phyloP scores from a whole-genome alignment of 2,888 invertebrate genomes.

The Meta bourneti region DNA sequence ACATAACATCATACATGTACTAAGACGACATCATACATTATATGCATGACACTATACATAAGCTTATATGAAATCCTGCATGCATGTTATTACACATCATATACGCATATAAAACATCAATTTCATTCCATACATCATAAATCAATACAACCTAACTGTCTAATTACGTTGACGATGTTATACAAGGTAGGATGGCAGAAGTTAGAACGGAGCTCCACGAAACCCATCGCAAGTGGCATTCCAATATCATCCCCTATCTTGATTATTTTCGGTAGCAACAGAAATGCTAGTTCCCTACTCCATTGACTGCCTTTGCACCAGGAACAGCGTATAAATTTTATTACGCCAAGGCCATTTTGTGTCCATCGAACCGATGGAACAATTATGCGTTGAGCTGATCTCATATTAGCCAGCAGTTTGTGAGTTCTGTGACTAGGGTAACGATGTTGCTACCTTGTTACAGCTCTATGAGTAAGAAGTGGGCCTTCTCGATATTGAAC shows the following conservation, averaged over 20 bases:
- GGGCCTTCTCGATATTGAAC: slow-evolving; percentile 12
- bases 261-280: slow-evolving; percentile 16
- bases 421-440: slow-evolving; percentile 48
- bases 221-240: not conserved
- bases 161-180: too few species aligned
- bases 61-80: too few species aligned
- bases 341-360: slow-evolving; percentile 34
- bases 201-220: too few species aligned
- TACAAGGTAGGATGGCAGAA: too few species aligned
- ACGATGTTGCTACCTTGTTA: slow-evolving; percentile 66
- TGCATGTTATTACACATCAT: too few species aligned
- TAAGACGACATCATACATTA: too few species aligned
- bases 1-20: too few species aligned
- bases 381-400: slow-evolving; percentile 55
- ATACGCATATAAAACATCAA: too few species aligned
- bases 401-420: slow-evolving; percentile 64
- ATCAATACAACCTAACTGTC: too few species aligned
- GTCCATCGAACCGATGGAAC: slow-evolving; percentile 45
- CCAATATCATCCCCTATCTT: not conserved
- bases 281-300: slow-evolving; percentile 2
- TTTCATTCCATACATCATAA: too few species aligned
- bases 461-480: not conserved
- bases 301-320: not conserved
- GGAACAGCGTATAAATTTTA: slow-evolving; percentile 52
- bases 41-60: too few species aligned